Conservation (phyloP, 2,113 vertebrate genomes). For the Melospiza melodia region DNA sequence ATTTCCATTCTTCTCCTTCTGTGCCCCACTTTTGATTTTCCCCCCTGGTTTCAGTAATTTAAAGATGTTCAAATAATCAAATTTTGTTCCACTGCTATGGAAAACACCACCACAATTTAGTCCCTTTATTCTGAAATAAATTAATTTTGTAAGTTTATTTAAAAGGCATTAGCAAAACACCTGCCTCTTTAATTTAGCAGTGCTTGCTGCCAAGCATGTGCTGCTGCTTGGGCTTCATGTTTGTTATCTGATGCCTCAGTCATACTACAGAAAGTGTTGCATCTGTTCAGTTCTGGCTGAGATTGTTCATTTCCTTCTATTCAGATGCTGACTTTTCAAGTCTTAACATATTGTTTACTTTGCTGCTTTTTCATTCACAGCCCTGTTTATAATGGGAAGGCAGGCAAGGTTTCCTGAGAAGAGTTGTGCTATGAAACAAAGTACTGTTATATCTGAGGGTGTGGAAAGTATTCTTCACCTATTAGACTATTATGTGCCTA, state of each 20-base stretch:
- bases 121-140: neutral
- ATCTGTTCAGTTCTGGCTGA: neutral
- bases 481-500: neutral
- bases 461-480: neutral
- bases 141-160: neutral
- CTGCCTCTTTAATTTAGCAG: neutral
- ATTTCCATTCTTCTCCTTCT: neutral
- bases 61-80: neutral
- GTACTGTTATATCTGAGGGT: neutral
- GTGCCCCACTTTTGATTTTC: fast-evolving
- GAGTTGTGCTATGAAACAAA: neutral
- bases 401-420: neutral
- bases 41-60: neutral
- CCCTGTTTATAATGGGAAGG: neutral
- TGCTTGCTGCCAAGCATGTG: neutral
- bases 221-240: neutral
- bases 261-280: neutral
- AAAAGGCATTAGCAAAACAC: neutral
- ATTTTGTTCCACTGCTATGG: neutral
- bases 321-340: conserved; percentile 6
- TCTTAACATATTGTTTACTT: neutral
- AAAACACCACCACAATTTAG: neutral
- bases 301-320: conserved; percentile 6
- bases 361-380: neutral
- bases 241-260: neutral